A percentile compares a stretch with the other conserved stretches of the same genome.
Conservation (phyloP, 2,888 invertebrate species). For the Myathropa florea region DNA sequence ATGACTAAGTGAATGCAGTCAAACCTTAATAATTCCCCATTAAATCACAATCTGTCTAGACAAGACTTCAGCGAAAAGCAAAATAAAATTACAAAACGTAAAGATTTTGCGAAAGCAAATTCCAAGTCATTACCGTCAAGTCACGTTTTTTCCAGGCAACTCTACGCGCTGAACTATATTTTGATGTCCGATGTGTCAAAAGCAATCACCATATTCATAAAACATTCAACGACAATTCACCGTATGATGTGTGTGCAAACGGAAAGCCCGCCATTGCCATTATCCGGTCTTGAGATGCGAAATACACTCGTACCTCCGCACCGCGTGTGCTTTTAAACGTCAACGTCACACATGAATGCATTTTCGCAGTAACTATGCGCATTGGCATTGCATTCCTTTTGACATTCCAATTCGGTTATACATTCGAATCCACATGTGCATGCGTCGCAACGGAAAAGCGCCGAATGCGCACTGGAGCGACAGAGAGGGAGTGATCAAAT, state of each 20-base stretch:
- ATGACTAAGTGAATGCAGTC: neutral
- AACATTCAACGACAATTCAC: neutral
- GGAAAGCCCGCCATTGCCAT: constrained; percentile 23
- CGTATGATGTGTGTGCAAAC: constrained; percentile 10
- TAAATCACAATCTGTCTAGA: neutral
- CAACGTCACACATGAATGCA: neutral
- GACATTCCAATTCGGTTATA: neutral
- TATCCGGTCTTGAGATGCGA: constrained; percentile 43
- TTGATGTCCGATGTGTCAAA: constrained; percentile 1
- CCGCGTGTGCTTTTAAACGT: neutral
- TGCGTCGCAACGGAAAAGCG: neutral
- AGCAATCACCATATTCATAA: constrained; percentile 11
- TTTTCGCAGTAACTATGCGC: neutral
- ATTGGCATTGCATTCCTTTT: constrained; percentile 17
- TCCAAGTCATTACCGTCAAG: neutral
- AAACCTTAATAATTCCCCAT: neutral
- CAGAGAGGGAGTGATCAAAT: neutral
- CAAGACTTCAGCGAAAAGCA: neutral
- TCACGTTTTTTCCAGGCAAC: neutral
- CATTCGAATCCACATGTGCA: neutral
- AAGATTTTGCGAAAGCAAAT: neutral
- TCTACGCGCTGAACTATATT: neutral
- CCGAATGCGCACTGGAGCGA: neutral
- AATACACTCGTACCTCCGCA: neutral
- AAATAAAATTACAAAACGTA: neutral